Evolutionary conservation across 2,888 invertebrate genomes (phyloP), one percentile per base, ranked within the genome.

Genomic region (Eupithecia abbreviata): DNA sequence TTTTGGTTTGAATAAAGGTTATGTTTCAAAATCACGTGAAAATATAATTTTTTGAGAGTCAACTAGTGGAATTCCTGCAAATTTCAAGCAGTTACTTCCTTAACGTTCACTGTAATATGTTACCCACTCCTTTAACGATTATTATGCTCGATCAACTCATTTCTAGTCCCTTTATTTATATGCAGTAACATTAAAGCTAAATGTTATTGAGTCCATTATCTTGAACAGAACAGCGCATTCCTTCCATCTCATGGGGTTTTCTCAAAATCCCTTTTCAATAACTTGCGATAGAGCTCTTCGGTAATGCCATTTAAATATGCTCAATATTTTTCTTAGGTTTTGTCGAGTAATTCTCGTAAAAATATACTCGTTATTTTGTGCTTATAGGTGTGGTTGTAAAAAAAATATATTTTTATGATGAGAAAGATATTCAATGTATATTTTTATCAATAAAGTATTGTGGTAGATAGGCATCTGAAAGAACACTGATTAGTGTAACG

Each of bases 221-320:
- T 75, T 71, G 66, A 76, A 73, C 69, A 74, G 66, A 77, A 73
- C 69, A 74, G 76, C 73, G 73, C 80, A 77, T 77, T 78, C 75
- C 76, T 80, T 80, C 80, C 79, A 73, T 73, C 76, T 76, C 80
- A 79, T 76, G 74, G 71, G 74, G 80, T 77, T 80, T 79, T 80
- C 73, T 77, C 74, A 77, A 76, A 79, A 77, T 80, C 74, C 71
- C 71, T 74, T 80, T 78, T 76, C 79, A 79, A 80, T 79, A 74
- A 76, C 76, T 78, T 77, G 73, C 75, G 74, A 79, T 77, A 77
- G 73, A 75, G 76, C 75, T 77, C 74, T 72, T 45, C 47, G 71
- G 74, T 76, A 79, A 76, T 74, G 74, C 76, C 67, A 76, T 77
- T 77, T 79, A 77, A 77, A 77, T 79, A 76, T 74, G 74, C 70